Conservation (phyloP, 2,113 vertebrate species). For the Scomber colias region DNA sequence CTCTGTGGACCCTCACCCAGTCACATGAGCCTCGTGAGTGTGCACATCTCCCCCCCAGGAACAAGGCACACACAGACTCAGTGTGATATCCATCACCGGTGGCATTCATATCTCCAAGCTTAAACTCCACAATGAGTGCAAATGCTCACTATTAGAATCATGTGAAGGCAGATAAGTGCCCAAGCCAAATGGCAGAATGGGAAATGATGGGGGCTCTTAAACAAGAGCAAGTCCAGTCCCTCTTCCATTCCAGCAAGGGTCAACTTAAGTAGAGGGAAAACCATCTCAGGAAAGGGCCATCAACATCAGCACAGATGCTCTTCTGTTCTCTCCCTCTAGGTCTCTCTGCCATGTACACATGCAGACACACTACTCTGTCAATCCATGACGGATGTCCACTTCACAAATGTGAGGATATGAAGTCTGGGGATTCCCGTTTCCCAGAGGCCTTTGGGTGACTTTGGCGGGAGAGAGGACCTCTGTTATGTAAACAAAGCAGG, state of each 20-base stretch:
- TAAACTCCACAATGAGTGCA: slow-evolving; percentile 29
- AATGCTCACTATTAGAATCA: slow-evolving; percentile 72
- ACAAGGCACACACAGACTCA: slow-evolving; percentile 67
- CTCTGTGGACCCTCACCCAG: slow-evolving; percentile 61
- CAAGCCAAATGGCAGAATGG: slow-evolving; percentile 29
- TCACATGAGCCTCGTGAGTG: slow-evolving; percentile 79
- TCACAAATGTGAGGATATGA: slow-evolving; percentile 72
- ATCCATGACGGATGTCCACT: slow-evolving; percentile 77
- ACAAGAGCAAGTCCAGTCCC: slow-evolving; percentile 41
- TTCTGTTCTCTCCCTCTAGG: slow-evolving; percentile 57
- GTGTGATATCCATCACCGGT: slow-evolving; percentile 64
- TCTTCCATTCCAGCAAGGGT: slow-evolving; percentile 36
- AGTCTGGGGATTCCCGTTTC: slow-evolving; percentile 80
- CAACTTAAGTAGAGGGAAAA: slow-evolving; percentile 61
- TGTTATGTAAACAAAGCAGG: slow-evolving; percentile 77
- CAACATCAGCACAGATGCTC: slow-evolving; percentile 63
- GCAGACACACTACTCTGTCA: slow-evolving; percentile 68
- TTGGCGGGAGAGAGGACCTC: slow-evolving; percentile 66
- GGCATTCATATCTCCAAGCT: slow-evolving; percentile 63
- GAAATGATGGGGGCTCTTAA: slow-evolving; percentile 27
- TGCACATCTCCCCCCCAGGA: slow-evolving; percentile 15
- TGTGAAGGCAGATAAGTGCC: slow-evolving; percentile 62
- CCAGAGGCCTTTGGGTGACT: slow-evolving; percentile 74
- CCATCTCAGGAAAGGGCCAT: slow-evolving; percentile 67
- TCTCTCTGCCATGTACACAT: slow-evolving; percentile 55